Evolutionary conservation across 2,888 invertebrate genomes (phyloP), one percentile per base, ranked within the genome.

Genomic region (Ceraclea dissimilis): DNA sequence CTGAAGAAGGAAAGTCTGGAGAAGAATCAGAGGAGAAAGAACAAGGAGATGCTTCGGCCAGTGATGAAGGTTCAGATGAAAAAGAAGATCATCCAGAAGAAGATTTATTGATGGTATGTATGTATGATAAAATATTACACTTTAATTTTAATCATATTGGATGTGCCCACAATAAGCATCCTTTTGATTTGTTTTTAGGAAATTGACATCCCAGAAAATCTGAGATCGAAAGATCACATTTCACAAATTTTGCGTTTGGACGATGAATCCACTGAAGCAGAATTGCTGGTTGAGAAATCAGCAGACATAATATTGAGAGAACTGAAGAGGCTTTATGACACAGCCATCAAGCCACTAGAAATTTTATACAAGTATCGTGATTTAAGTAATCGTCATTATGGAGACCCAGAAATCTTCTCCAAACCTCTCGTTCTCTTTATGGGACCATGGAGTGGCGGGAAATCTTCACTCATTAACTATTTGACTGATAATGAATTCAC

Each of bases 371-470:
- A 92, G 70, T 95, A 93, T 69, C 83, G 91, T 65, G 93, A 94
- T 71, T 79, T 95, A 56, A 93, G 93, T 69, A 93, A 93, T 70
- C 82, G 93, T 63, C 92, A 90, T 73, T 92, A 93, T 67, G 90
- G 92, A 67, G 95, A 95, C 75, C 89, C 93, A 1, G 94, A 96
- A 80, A 93, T 95, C 67, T 93, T 93, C 71, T 92, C 93, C 2
- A 95, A 94, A 68, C 95, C 96, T 2, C 76, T 95, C 67, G 83
- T 95, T 52, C 79, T 96, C 4, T 92, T 95, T 67, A 91, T 95
- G 89, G 96, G 96, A 44, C 94, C 95, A 39, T 95, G 94, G 92
- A 93, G 93, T 67, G 93, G 94, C 58, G 96, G 96, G 62, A 96
- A 96, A 76, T 93, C 94, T 1, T 88, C 93, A 52, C 91, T 94